Conservation (phyloP, 2,113 vertebrate species). For the Naja naja region DNA sequence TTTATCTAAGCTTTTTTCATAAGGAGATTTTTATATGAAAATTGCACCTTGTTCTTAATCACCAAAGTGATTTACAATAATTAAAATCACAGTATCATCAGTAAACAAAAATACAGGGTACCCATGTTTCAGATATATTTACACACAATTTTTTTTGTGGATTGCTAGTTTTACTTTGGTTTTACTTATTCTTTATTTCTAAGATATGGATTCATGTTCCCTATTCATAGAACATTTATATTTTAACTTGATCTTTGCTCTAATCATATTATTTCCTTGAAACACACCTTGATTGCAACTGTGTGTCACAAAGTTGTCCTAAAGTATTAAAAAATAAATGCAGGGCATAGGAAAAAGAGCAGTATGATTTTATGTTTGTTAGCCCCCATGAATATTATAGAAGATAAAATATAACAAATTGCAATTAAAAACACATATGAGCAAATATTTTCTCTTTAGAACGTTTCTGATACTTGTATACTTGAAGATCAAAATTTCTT, state of each 20-base stretch:
- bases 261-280: not conserved
- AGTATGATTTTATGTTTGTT: not conserved
- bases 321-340: constrained; percentile 1
- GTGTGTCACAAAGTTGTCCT: not conserved
- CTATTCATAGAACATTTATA: not conserved
- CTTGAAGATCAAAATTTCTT: not conserved
- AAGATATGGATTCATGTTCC: not conserved
- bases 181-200: not conserved
- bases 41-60: not conserved
- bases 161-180: not conserved
- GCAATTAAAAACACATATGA: not conserved
- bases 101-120: not conserved
- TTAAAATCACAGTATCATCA: not conserved
- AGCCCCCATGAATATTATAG: not conserved
- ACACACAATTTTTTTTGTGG: not conserved
- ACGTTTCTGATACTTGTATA: not conserved
- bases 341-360: not conserved
- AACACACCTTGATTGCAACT: not conserved
- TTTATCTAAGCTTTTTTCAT: not conserved
- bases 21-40: not conserved
- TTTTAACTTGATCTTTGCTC: not conserved
- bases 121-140: not conserved
- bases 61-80: not conserved
- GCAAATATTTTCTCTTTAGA: no score
- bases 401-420: not conserved